Percentiles rank a stretch among this genome's conserved stretches.
Conservation (phyloP, 2,888 invertebrate genomes). For the Syrista parreyssii region DNA sequence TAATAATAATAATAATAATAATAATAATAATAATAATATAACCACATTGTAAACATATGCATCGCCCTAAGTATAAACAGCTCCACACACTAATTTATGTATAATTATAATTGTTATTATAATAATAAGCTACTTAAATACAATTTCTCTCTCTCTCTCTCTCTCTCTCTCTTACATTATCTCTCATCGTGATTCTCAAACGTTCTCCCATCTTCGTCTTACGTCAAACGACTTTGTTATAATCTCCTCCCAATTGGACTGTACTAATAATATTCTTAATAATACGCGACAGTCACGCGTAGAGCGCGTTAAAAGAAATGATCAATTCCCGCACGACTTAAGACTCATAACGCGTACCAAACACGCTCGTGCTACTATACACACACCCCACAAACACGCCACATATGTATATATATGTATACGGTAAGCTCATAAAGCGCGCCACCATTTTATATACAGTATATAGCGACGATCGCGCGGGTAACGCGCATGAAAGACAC, state of each 20-base stretch:
- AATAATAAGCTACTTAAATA: constrained; percentile 57
- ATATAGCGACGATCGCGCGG: neutral
- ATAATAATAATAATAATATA: constrained; percentile 41
- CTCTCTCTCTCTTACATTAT: constrained; percentile 21
- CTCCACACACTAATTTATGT: constrained; percentile 47
- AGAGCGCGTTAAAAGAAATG: constrained; percentile 45
- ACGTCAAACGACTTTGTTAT: neutral
- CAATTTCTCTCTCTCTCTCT: constrained; percentile 31
- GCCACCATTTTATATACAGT: neutral
- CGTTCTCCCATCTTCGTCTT: neutral
- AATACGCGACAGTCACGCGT: neutral
- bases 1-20: constrained; percentile 34
- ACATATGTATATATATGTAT: neutral
- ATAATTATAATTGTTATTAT: constrained; percentile 49
- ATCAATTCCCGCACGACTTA: constrained; percentile 51
- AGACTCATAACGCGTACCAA: neutral
- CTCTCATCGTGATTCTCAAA: neutral
- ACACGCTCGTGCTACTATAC: neutral
- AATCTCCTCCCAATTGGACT: neutral
- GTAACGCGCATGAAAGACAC: constrained; percentile 11
- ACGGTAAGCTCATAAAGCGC: neutral
- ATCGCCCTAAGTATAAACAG: constrained; percentile 58
- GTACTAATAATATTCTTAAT: neutral
- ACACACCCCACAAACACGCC: neutral
- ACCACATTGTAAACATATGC: constrained; percentile 57